Conservation (phyloP, 2,797 vertebrate genomes). For the Chaetodon trifasciatus region DNA sequence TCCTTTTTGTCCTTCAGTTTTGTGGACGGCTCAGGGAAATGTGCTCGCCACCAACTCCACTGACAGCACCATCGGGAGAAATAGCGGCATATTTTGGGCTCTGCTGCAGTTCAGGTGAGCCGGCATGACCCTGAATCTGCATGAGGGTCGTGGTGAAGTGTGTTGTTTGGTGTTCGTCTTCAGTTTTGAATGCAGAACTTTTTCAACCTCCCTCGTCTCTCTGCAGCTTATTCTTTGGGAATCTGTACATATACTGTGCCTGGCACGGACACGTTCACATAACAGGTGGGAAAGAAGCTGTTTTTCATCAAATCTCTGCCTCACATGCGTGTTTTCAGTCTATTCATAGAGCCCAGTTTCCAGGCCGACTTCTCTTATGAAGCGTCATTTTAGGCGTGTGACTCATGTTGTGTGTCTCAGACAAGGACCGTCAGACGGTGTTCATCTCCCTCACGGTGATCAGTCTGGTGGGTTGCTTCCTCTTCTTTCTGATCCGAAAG, state of each 20-base stretch:
- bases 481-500: constrained; percentile 96
- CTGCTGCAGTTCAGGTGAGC: constrained; percentile 94
- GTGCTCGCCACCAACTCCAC: constrained; percentile 95
- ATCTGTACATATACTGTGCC: constrained; percentile 95
- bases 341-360: neutral
- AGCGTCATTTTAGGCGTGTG: constrained; percentile 24
- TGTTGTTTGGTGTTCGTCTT: neutral
- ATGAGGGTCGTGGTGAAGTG: neutral
- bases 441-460: constrained; percentile 97
- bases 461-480: constrained; percentile 95
- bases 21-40: constrained; percentile 98
- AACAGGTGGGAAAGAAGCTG: constrained; percentile 83
- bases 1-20: constrained; percentile 80
- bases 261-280: constrained; percentile 95
- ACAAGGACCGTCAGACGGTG: constrained; percentile 93
- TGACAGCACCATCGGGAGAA: constrained; percentile 93
- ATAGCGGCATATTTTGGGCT: constrained; percentile 98
- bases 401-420: constrained; percentile 77
- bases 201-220: neutral
- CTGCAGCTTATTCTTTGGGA: constrained; percentile 96
- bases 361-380: neutral
- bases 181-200: neutral
- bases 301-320: neutral
- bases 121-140: neutral
- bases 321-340: neutral